Evolutionary conservation across 37 sponge, comb jelly and placozoan species (phyloP), one percentile per base, ranked within the genome.

Genomic region (Cladorhizidae sp.): DNA sequence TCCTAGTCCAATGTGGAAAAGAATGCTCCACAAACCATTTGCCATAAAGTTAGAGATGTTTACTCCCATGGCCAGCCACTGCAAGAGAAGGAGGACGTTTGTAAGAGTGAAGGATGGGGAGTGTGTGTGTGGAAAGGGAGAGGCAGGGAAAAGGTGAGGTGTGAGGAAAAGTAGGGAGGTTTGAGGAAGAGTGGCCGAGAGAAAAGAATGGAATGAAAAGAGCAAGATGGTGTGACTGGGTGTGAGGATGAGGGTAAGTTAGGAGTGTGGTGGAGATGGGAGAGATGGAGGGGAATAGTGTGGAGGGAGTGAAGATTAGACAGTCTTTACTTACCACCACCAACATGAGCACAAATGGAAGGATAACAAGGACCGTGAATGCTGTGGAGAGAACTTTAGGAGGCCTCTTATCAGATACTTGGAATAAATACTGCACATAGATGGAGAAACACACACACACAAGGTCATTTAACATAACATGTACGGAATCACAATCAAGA

Each of bases 361-460:
- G 54, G 25, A 93, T 71, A 0, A 90, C 84, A 9, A 93, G 74
- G 42, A 69, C 85, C 43, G 94, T 83, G 91, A 96, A 96, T 14
- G 85, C 63, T 9, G 72, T 56, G 23, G 97, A 89, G 72, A 96
- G 74, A 38, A 77, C 57, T 17, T 41, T 59, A n/a, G 97, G 89
- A 58, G 97, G 94, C 20, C 91, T 68, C 79, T 92, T 92, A 69
- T 96, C 97, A n/a, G 93, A 91, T 21, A 64, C 83, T 55, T 89
- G 64, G 83, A 93, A 96, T 77, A 85, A 9, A 62, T 96, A 94
- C 89, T 93, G 78, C 23, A 80, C 6, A n/a, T 21, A 26, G 62
- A 22, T 23, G 36, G 37, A 22, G 64, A 11, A 1, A 33, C 6
- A 41, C 8, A 45, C 8, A 5, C 5, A 45, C 49, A 45, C 8